A percentile compares a stretch with the other conserved stretches of the same genome.
Evolutionary conservation across 1,140 invertebrate genomes (phyloP).

Genomic region (Conus ventricosus): DNA sequence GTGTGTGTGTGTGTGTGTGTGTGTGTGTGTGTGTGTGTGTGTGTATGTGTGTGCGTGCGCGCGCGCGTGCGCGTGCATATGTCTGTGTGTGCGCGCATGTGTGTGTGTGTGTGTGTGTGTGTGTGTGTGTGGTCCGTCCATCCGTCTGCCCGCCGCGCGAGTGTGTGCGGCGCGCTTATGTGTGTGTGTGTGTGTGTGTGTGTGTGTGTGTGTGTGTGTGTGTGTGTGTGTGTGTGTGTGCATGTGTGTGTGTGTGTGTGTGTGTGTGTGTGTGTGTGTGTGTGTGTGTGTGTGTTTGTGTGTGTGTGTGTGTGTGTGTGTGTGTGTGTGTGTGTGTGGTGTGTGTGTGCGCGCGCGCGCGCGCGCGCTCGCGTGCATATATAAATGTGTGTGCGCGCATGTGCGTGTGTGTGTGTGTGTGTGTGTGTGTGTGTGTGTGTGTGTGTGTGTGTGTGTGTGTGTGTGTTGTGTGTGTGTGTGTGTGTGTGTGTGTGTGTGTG

Average conservation of each 20-base stretch:
- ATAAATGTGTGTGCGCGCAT: too few species aligned
- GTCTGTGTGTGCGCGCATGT: too few species aligned
- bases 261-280: background rate
- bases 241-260: background rate
- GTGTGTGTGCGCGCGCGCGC: too few species aligned
- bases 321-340: background rate
- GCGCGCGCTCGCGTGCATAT: too few species aligned
- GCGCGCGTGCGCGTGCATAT: background rate
- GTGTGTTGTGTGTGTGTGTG: too few species aligned
- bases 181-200: background rate
- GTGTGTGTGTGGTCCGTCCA: background rate
- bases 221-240: background rate
- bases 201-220: background rate
- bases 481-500: too few species aligned
- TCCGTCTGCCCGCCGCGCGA: too few species aligned
- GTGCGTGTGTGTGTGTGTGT: too few species aligned
- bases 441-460: too few species aligned
- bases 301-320: background rate
- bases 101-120: too few species aligned
- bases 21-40: background rate
- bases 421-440: too few species aligned
- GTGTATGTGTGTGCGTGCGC: background rate
- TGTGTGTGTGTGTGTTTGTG: background rate
- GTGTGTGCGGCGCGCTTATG: background rate
- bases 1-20: background rate